A percentile compares a stretch with the other conserved stretches of the same genome.
Conservation (phyloP, 2,888 invertebrate genomes). For the Drosophila histrio region DNA sequence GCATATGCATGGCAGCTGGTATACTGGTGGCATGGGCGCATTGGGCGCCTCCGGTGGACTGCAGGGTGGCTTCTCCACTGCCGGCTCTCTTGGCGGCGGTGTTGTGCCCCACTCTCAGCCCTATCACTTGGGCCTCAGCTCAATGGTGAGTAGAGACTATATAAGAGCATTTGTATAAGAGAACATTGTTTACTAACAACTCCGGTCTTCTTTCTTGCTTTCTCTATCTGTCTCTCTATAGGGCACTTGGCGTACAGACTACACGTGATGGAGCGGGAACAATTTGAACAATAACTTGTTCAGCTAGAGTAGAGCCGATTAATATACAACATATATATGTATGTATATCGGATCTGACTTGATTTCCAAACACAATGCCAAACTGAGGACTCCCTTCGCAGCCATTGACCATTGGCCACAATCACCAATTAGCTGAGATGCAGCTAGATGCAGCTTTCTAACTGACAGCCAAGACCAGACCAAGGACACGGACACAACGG, state of each 20-base stretch:
- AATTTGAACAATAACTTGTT: conserved; percentile 84
- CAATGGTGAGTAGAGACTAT: conserved; percentile 86
- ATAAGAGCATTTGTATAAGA: conserved; percentile 37
- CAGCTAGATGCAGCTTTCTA: too few relatives aligned
- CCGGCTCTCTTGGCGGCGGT: conserved; percentile 87
- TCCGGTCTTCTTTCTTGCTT: conserved; percentile 27
- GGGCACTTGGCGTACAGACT: conserved; percentile 96
- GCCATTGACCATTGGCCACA: conserved; percentile 22
- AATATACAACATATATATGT: not conserved
- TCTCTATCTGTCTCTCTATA: conserved; percentile 80
- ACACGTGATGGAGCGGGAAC: conserved; percentile 91
- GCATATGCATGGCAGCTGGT: conserved; percentile 88
- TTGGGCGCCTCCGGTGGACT: conserved; percentile 86
- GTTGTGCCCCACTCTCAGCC: conserved; percentile 88
- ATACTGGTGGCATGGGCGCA: conserved; percentile 86
- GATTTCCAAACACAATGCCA: conserved; percentile 71
- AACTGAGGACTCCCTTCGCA: conserved; percentile 70
- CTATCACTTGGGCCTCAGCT: conserved; percentile 88
- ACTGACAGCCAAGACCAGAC: not conserved
- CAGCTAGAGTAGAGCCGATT: conserved; percentile 75
- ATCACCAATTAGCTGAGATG: not conserved
- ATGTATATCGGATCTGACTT: conserved; percentile 33
- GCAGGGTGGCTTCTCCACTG: conserved; percentile 87
- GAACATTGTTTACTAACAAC: conserved; percentile 38
- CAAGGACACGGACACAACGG: not conserved